Percentiles rank a stretch among this genome's conserved stretches.
These are phyloP conservation scores for Leistus spinibarbis DNA, from an alignment of 2,888 invertebrate genomes.

Conservation along the genomic window DNA sequence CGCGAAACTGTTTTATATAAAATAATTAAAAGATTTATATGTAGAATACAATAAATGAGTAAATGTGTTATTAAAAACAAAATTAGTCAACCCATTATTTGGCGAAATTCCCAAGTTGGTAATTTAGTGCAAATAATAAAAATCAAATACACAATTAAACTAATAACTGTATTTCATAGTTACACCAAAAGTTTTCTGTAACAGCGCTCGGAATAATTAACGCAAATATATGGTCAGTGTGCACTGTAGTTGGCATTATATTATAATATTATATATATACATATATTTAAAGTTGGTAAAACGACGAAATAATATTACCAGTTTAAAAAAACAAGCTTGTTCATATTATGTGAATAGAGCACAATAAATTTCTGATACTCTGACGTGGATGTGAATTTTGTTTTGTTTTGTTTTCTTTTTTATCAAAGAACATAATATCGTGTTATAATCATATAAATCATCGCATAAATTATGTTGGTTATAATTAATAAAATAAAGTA, in stretches of 20 bases:
- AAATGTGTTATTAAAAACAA: no score
- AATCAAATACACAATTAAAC: not conserved
- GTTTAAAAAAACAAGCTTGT: not conserved
- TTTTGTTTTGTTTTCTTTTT: not conserved
- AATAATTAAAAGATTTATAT: no score
- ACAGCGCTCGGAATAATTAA: not conserved
- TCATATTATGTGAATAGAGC: not conserved
- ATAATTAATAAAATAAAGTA: not conserved
- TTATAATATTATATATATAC: not conserved
- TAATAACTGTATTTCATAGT: not conserved
- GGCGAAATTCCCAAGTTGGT: not conserved
- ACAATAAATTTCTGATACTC: not conserved
- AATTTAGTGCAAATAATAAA: not conserved
- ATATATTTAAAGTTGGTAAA: not conserved
- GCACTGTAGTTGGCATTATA: not conserved
- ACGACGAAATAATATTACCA: not conserved
- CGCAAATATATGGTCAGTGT: not conserved
- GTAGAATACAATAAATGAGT: no score
- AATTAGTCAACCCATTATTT: no score
- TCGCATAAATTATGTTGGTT: not conserved
- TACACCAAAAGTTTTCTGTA: not conserved
- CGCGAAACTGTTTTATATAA: no score
- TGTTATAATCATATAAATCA: not conserved
- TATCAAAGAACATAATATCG: not conserved
- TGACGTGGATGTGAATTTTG: not conserved